Evolutionary conservation across 2,888 invertebrate species (phyloP).

Genomic region (Cerceris ruficornis): DNA sequence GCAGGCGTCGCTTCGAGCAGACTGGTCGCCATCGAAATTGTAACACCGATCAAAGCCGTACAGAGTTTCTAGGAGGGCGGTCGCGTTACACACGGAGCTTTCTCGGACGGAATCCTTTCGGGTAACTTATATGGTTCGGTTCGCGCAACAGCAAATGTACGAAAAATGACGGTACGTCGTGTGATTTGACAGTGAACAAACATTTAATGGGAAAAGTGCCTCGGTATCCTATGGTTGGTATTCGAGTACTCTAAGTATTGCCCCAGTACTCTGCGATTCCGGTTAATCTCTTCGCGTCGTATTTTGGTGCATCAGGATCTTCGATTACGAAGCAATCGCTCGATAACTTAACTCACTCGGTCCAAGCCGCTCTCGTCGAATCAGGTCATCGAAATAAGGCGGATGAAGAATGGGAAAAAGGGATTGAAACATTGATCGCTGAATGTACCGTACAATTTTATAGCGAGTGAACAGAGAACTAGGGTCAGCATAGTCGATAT

Average conservation of each 20-base stretch:
- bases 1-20: slow-evolving; percentile 62
- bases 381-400: slow-evolving; percentile 27
- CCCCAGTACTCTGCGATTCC: slow-evolving; percentile 45
- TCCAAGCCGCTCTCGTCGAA: background rate
- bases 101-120: slow-evolving; percentile 56
- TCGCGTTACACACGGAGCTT: slow-evolving; percentile 69
- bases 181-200: slow-evolving; percentile 75
- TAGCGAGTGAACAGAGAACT: slow-evolving; percentile 18
- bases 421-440: slow-evolving; percentile 34
- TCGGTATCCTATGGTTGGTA: slow-evolving; percentile 62
- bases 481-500: slow-evolving; percentile 39
- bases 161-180: slow-evolving; percentile 65
- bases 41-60: slow-evolving; percentile 72
- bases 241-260: slow-evolving; percentile 51
- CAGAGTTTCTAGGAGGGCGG: slow-evolving; percentile 74
- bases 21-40: slow-evolving; percentile 57
- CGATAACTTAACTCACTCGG: slow-evolving; percentile 4
- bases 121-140: slow-evolving; percentile 43
- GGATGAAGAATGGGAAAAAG: slow-evolving; percentile 22
- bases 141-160: slow-evolving; percentile 45
- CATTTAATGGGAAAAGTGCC: slow-evolving; percentile 64
- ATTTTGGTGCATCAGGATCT: slow-evolving; percentile 48
- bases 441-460: slow-evolving; percentile 34
- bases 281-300: slow-evolving; percentile 46
- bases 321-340: slow-evolving; percentile 27